These are phyloP conservation scores for Cistogaster globosa DNA, from an alignment of 2,888 invertebrate genomes.

Conservation along the genomic window DNA sequence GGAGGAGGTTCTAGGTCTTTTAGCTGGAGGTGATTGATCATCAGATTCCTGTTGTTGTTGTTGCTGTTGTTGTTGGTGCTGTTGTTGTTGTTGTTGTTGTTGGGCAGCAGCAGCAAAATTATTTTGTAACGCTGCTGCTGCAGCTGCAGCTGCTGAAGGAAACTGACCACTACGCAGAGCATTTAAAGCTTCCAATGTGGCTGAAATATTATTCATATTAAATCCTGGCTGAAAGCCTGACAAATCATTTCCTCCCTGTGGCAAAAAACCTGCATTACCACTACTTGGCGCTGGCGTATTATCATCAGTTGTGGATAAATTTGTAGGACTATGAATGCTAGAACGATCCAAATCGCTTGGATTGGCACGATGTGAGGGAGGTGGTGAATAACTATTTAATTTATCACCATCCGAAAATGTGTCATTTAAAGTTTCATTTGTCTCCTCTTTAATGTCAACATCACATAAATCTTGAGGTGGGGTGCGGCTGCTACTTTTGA, in stretches of 20 bases:
- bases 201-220: conserved; percentile 82
- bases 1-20: conserved; percentile 78
- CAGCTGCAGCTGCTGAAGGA: conserved; percentile 80
- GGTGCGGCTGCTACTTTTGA: conserved; percentile 79
- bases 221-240: conserved; percentile 79
- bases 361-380: conserved; percentile 46
- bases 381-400: conserved; percentile 74
- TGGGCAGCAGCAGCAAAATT: conserved; percentile 77
- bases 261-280: conserved; percentile 72
- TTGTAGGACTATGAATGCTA: conserved; percentile 73
- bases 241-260: conserved; percentile 76
- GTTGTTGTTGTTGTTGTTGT: conserved; percentile 76
- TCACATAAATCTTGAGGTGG: conserved; percentile 82
- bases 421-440: conserved; percentile 79
- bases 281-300: conserved; percentile 65
- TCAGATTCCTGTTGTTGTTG: conserved; percentile 75
- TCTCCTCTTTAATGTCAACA: conserved; percentile 82
- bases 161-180: conserved; percentile 81
- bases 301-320: conserved; percentile 70
- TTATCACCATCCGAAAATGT: conserved; percentile 78
- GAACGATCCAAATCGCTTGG: conserved; percentile 68
- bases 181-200: conserved; percentile 82
- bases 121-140: conserved; percentile 79
- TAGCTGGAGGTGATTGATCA: conserved; percentile 76
- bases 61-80: too few relatives aligned